Conservation (phyloP, 2,888 invertebrate species). For the Eucera pruinosa region DNA sequence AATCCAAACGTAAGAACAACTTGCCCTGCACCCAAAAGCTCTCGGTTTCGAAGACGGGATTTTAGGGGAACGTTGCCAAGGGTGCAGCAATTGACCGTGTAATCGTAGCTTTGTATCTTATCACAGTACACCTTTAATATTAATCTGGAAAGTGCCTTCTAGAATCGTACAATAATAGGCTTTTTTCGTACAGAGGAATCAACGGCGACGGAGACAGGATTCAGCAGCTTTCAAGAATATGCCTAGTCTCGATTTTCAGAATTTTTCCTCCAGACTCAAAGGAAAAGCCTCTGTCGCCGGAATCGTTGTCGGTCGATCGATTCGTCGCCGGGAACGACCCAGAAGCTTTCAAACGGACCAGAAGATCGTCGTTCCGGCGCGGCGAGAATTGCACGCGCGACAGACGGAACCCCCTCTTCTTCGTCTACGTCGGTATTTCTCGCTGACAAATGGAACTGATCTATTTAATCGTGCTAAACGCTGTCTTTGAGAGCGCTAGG, state of each 20-base stretch:
- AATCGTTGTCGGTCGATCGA: slow-evolving; percentile 48
- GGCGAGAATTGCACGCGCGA: slow-evolving; percentile 27
- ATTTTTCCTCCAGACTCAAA: slow-evolving; percentile 28
- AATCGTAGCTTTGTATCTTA: slow-evolving; percentile 42
- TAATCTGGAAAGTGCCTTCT: slow-evolving; percentile 75
- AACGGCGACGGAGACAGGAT: slow-evolving; percentile 28
- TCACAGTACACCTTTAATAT: slow-evolving; percentile 68
- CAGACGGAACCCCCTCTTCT: neutral
- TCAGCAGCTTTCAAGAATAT: slow-evolving; percentile 42
- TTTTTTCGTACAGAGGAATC: slow-evolving; percentile 48
- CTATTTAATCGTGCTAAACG: slow-evolving; percentile 29
- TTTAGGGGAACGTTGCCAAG: slow-evolving; percentile 16
- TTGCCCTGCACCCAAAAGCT: too few relatives aligned
- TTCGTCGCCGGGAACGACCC: slow-evolving; percentile 26
- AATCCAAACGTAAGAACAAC: too few relatives aligned
- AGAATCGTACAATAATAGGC: slow-evolving; percentile 66
- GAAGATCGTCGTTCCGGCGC: slow-evolving; percentile 10
- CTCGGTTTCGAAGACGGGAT: neutral
- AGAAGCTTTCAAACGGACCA: slow-evolving; percentile 32
- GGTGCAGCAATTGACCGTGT: slow-evolving; percentile 37
- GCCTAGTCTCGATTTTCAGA: slow-evolving; percentile 34
- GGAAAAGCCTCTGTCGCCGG: neutral
- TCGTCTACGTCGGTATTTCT: neutral
- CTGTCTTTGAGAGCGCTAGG: slow-evolving; percentile 6
- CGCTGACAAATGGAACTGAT: slow-evolving; percentile 21